Conservation (phyloP, 2,888 invertebrate genomes). For the Andrena praecox region DNA sequence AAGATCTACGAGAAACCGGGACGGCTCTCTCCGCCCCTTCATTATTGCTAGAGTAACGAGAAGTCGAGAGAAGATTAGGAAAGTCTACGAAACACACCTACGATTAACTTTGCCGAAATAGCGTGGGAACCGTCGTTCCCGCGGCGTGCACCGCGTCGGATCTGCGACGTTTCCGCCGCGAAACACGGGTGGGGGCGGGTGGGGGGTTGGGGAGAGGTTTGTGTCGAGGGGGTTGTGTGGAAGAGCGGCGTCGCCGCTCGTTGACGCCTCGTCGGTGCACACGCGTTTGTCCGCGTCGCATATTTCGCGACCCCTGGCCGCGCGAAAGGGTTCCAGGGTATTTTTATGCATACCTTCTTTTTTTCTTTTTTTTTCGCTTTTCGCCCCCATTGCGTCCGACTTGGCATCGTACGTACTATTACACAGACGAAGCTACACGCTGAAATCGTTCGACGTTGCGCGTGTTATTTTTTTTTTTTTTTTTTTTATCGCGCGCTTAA, state of each 20-base stretch:
- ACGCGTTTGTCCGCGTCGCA: conserved; percentile 10
- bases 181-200: background rate
- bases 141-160: background rate
- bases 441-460: conserved; percentile 52
- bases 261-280: background rate
- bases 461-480: conserved; percentile 17
- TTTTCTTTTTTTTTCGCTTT: background rate
- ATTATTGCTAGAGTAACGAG: conserved; percentile 60
- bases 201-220: background rate
- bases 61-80: conserved; percentile 47
- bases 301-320: conserved; percentile 53
- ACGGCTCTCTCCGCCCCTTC: background rate
- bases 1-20: conserved; percentile 24
- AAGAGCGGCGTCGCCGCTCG: no score
- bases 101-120: conserved; percentile 64
- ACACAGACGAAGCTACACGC: conserved; percentile 70
- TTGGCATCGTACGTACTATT: conserved; percentile 60
- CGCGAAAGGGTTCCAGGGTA: conserved; percentile 44
- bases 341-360: background rate
- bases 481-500: conserved; percentile 57
- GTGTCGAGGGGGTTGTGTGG: background rate
- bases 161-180: background rate
- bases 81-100: conserved; percentile 38
- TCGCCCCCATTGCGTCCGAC: conserved; percentile 31
- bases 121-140: conserved; percentile 10